Percentiles rank a stretch among this genome's conserved stretches.
phyloP scores from a whole-genome alignment of 2,113 vertebrate species.

The Neogobius melanostomus region DNA sequence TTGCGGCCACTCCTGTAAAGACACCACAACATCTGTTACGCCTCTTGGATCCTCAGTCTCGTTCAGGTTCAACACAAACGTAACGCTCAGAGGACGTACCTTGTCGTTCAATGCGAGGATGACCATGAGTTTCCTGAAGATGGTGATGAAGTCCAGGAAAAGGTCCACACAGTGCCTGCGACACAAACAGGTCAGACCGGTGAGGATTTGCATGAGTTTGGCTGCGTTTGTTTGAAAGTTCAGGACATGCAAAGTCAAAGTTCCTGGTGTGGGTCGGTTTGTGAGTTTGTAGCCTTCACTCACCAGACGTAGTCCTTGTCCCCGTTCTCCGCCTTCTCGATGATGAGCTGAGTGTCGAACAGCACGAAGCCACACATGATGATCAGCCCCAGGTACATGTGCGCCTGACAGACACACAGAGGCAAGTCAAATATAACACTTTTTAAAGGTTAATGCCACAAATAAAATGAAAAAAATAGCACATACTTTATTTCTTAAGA shows the following conservation, averaged over 20 bases:
- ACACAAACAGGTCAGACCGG: not conserved
- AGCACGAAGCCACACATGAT: slow-evolving; percentile 97
- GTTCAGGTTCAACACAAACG: not conserved
- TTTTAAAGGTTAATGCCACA: too few relatives aligned
- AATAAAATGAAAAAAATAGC: too few relatives aligned
- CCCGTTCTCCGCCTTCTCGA: slow-evolving; percentile 93
- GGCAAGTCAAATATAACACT: too few relatives aligned
- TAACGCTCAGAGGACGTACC: slow-evolving; percentile 65
- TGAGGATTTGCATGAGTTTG: too few relatives aligned
- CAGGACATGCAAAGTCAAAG: too few relatives aligned
- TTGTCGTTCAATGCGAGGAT: slow-evolving; percentile 93
- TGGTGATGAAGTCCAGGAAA: slow-evolving; percentile 92
- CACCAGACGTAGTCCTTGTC: slow-evolving; percentile 98
- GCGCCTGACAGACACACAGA: slow-evolving; percentile 72
- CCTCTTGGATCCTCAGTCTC: too few relatives aligned
- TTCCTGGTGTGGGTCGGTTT: too few relatives aligned
- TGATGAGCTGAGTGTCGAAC: slow-evolving; percentile 98
- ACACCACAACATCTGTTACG: too few relatives aligned
- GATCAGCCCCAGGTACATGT: slow-evolving; percentile 89
- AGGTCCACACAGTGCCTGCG: slow-evolving; percentile 92
- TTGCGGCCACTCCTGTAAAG: too few relatives aligned
- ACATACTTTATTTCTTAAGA: too few relatives aligned
- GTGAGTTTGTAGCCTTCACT: slow-evolving; percentile 40
- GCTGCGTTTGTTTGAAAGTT: too few relatives aligned
- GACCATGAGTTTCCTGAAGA: slow-evolving; percentile 95